Conservation (phyloP, 2,888 invertebrate genomes). For the Phrixothrix hirtus region DNA sequence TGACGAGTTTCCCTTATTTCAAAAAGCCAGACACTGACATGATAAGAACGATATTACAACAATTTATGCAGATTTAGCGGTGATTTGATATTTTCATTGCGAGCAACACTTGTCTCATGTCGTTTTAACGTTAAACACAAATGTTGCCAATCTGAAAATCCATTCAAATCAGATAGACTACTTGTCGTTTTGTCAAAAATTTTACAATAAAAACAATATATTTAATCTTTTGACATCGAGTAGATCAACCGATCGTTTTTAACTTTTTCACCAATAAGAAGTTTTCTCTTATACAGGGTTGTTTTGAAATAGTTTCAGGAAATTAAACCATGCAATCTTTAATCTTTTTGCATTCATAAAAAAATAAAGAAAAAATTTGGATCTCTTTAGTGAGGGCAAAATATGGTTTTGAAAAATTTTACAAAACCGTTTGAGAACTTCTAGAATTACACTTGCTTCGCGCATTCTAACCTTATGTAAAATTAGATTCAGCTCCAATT, state of each 20-base stretch:
- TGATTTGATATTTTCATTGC: conserved; percentile 25
- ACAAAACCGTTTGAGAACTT: no score
- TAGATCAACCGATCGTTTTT: conserved; percentile 33
- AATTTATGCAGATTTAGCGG: conserved; percentile 23
- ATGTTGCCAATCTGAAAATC: conserved; percentile 30
- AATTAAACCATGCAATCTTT: no score
- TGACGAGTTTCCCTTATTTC: conserved; percentile 32
- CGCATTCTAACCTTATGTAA: no score
- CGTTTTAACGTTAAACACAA: conserved; percentile 25
- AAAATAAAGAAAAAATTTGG: no score
- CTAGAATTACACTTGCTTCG: no score
- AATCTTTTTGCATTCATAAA: no score
- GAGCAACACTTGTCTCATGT: conserved; percentile 27
- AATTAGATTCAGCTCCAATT: no score
- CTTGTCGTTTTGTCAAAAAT: conserved; percentile 30
- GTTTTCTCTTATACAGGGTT: no score
- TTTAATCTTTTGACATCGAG: conserved; percentile 31
- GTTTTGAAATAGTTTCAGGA: no score
- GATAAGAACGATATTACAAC: conserved; percentile 29
- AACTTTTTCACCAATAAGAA: conserved; percentile 24
- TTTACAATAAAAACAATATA: conserved; percentile 36
- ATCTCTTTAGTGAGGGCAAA: no score
- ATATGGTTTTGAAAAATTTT: no score
- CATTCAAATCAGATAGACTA: conserved; percentile 22
- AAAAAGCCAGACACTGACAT: conserved; percentile 28